Evolutionary conservation across 2,888 invertebrate species (phyloP), one percentile per base, ranked within the genome.

Genomic region (Platycheirus rosarum): DNA sequence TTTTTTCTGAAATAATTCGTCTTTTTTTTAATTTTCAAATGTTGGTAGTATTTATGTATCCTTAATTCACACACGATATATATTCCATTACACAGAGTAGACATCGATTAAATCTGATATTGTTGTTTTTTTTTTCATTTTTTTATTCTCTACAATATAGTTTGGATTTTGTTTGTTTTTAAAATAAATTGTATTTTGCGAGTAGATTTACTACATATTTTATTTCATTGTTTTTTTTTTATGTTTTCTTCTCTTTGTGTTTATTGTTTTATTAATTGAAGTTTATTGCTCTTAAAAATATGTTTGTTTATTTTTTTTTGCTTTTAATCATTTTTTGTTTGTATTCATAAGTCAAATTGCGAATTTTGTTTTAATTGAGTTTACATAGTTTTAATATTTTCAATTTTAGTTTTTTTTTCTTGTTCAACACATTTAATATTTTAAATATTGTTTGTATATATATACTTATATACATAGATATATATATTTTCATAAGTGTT

Each of bases 211-310:
- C n/a, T n/a, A n/a, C n/a, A n/a, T n/a, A n/a, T 32, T 35, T 49
- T 53, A 46, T 68, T 46, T n/a, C 35, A 35, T 66, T 48, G 14
- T 46, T 40, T 74, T 63, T 60, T 60, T 63, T 16, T 66, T 55
- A 11, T 46, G 14, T 9, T 35, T 70, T 42, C n/a, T 60, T n/a
- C 42, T 70, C 35, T 23, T 32, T 48, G 37, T 40, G 40, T 11
- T 40, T 57, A 13, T 49, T 40, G 51, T 57, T 63, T 46, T 46
- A 74, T 55, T 74, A 57, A 57, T 75, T 70, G 60, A 70, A 80
- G 57, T 80, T 70, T 80, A 80, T 80, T 80, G 79, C 79, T 80
- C 79, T 80, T 80, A 60, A 79, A 75, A 65, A 75, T 75, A 65
- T 75, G 73, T 65, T 70, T 20, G 23, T 23, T 23, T 23, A n/a